Percentiles rank a stretch among this genome's conserved stretches.
These are phyloP conservation scores for Acrocephalus arundinaceus DNA, from an alignment of 2,113 vertebrate species.

Conservation along the genomic window DNA sequence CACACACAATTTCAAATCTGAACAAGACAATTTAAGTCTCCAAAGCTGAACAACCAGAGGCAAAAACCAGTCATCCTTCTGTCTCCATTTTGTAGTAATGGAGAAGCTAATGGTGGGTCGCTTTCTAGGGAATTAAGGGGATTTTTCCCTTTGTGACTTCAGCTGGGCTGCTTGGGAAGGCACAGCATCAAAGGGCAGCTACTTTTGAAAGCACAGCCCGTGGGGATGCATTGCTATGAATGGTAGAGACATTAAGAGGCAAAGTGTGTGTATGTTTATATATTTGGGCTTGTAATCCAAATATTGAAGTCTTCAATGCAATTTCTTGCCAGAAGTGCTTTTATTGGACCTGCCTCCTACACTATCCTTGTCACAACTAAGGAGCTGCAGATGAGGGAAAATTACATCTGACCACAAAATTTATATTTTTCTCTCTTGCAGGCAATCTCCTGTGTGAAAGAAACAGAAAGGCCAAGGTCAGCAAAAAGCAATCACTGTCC, in stretches of 20 bases:
- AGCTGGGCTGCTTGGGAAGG: neutral
- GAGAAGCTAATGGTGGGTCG: neutral
- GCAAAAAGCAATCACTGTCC: neutral
- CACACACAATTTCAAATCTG: neutral
- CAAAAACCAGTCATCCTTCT: neutral
- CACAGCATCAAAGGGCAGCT: neutral
- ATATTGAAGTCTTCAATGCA: neutral
- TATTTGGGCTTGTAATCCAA: neutral
- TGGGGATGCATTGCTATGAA: neutral
- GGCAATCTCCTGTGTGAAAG: neutral
- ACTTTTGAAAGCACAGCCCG: neutral
- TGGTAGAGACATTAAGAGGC: neutral
- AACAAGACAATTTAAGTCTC: neutral
- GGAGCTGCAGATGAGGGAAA: neutral
- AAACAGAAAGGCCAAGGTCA: neutral
- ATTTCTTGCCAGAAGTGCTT: neutral
- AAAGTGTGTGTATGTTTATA: neutral
- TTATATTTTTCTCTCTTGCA: neutral
- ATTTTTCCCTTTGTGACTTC: neutral
- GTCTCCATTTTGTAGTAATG: neutral
- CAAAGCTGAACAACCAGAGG: neutral
- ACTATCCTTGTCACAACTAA: neutral
- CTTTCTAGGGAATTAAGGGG: neutral
- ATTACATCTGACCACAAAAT: neutral
- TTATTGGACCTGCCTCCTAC: neutral